phyloP scores from a whole-genome alignment of 2,888 invertebrate species.

The Cecidostiba fungosa region DNA sequence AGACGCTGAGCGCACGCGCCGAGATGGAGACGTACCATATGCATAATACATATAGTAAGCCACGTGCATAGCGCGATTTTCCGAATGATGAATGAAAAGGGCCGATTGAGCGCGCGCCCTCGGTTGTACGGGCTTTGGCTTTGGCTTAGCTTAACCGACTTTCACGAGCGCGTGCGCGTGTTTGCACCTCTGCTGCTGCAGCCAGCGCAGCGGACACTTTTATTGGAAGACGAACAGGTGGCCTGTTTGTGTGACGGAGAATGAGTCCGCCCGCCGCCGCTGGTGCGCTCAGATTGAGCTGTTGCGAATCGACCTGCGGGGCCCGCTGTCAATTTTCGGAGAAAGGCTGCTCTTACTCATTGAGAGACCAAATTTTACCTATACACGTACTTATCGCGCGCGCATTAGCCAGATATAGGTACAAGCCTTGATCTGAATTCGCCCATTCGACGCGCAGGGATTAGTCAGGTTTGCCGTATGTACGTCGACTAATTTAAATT shows the following conservation, averaged over 20 bases:
- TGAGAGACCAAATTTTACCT: background rate
- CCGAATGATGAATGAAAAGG: conserved; percentile 44
- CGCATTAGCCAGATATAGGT: conserved; percentile 33
- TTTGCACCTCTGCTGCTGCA: background rate
- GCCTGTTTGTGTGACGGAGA: conserved; percentile 50
- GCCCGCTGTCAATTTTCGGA: conserved; percentile 28
- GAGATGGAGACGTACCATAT: conserved; percentile 27
- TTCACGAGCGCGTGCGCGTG: conserved; percentile 44
- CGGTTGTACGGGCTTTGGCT: too few relatives aligned
- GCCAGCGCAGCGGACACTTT: conserved; percentile 1
- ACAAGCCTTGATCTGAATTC: conserved; percentile 64
- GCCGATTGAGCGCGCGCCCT: too few relatives aligned
- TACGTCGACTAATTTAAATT: conserved; percentile 63
- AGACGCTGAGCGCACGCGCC: background rate
- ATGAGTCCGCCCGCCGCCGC: background rate
- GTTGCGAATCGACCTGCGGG: background rate
- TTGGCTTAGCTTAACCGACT: conserved; percentile 33
- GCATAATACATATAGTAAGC: too few relatives aligned
- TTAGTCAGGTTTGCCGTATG: conserved; percentile 65
- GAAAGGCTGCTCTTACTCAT: background rate
- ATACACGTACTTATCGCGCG: too few relatives aligned
- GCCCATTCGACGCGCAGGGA: conserved; percentile 58
- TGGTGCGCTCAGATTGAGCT: conserved; percentile 25
- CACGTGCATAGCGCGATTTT: conserved; percentile 41
- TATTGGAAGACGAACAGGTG: conserved; percentile 60